phyloP scores from a whole-genome alignment of 2,113 vertebrate genomes.

The Cinclus mexicanus region DNA sequence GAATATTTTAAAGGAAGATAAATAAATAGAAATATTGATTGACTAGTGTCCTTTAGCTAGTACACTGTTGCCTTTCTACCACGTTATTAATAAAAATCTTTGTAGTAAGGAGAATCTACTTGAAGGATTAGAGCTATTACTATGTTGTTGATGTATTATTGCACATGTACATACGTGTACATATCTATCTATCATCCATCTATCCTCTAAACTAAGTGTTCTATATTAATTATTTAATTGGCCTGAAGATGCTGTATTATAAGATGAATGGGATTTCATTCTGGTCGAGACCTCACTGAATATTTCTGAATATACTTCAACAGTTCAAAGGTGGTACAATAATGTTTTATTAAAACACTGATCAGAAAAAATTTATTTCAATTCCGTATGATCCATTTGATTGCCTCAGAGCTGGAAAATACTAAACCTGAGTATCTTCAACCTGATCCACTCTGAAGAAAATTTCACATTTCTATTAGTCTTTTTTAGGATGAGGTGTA shows the following conservation, averaged over 20 bases:
- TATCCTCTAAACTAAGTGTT: neutral
- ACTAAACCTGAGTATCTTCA: neutral
- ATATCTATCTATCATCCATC: too few species aligned
- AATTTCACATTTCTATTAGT: fast-evolving
- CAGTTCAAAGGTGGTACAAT: neutral
- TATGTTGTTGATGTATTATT: neutral
- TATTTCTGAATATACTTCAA: neutral
- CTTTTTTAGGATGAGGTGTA: neutral
- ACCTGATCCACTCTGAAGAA: neutral
- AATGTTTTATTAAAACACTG: neutral
- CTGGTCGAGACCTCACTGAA: neutral
- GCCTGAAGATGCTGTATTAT: neutral
- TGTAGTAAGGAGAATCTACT: neutral
- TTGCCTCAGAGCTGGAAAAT: neutral
- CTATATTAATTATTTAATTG: neutral
- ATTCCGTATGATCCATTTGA: neutral
- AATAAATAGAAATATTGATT: neutral
- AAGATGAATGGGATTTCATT: neutral
- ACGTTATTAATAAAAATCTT: neutral
- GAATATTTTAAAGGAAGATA: neutral
- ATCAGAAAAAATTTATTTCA: neutral
- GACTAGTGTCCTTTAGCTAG: neutral
- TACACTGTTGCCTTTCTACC: neutral
- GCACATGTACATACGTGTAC: neutral
- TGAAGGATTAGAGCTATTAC: neutral